phyloP scores from a whole-genome alignment of 2,797 vertebrate genomes.

The Neosalanx taihuensis region DNA sequence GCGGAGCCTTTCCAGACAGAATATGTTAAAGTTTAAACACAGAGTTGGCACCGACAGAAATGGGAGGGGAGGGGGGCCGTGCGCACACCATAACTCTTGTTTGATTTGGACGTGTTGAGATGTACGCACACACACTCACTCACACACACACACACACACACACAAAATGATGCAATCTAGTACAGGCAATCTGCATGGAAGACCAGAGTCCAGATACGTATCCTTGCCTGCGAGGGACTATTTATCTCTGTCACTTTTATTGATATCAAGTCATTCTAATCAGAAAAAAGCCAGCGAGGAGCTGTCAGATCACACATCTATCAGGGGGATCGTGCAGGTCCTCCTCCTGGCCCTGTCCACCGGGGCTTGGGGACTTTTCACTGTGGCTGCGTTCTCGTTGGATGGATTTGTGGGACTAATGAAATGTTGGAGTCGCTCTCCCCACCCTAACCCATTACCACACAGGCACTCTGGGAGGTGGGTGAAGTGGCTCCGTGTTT shows the following conservation, averaged over 20 bases:
- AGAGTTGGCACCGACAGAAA: slow-evolving; percentile 18
- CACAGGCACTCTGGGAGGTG: background rate
- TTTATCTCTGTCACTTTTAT: slow-evolving; percentile 34
- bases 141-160: slow-evolving; percentile 8
- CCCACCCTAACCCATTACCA: background rate
- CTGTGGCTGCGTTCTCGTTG: slow-evolving; percentile 1
- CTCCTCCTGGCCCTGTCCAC: background rate
- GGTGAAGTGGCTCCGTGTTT: background rate
- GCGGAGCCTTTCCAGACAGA: background rate
- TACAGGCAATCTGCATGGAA: slow-evolving; percentile 30
- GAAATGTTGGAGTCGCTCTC: slow-evolving; percentile 6
- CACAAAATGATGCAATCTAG: slow-evolving; percentile 14
- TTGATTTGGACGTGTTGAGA: slow-evolving; percentile 18
- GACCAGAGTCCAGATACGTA: background rate
- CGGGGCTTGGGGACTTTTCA: background rate
- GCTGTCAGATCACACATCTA: slow-evolving; percentile 13
- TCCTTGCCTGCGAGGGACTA: background rate
- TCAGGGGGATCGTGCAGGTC: slow-evolving; percentile 7
- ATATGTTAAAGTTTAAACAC: slow-evolving; percentile 37
- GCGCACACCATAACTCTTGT: background rate
- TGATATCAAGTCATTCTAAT: slow-evolving; percentile 29
- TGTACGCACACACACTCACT: slow-evolving; percentile 11
- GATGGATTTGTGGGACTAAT: slow-evolving; percentile 18
- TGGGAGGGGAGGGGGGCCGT: background rate
- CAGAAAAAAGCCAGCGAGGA: slow-evolving; percentile 29